Evolutionary conservation across 2,797 vertebrate species (phyloP).

Genomic region (Karalla daura): DNA sequence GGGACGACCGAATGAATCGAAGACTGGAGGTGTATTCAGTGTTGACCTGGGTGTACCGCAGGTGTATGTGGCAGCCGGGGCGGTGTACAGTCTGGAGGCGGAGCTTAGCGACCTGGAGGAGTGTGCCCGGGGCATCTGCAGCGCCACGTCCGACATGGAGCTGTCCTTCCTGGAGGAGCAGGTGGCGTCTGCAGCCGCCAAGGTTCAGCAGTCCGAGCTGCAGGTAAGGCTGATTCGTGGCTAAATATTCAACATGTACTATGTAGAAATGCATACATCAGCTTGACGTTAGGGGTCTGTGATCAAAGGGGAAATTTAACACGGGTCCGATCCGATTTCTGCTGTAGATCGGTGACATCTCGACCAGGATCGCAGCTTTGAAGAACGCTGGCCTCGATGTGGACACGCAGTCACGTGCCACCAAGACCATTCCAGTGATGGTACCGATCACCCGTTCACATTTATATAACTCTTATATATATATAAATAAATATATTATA

Average conservation of each 20-base stretch:
- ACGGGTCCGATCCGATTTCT: background rate
- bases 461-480: background rate
- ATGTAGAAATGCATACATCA: background rate
- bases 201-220: constrained; percentile 94
- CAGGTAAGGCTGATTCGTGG: constrained; percentile 87
- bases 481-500: no score
- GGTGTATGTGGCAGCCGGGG: constrained; percentile 94
- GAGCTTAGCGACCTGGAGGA: constrained; percentile 92
- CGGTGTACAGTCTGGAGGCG: constrained; percentile 91
- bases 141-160: constrained; percentile 86
- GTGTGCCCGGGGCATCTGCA: constrained; percentile 88
- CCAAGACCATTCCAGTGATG: constrained; percentile 63
- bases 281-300: background rate
- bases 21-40: background rate
- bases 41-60: constrained; percentile 53
- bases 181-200: constrained; percentile 93
- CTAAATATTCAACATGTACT: no score
- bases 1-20: no score
- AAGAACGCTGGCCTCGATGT: constrained; percentile 84
- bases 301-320: background rate
- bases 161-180: constrained; percentile 94
- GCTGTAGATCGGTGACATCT: constrained; percentile 79
- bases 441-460: constrained; percentile 35
- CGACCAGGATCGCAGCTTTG: constrained; percentile 82
- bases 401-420: constrained; percentile 67